Evolutionary conservation across 2,888 invertebrate species (phyloP).

Genomic region (Odontocolon sp.): DNA sequence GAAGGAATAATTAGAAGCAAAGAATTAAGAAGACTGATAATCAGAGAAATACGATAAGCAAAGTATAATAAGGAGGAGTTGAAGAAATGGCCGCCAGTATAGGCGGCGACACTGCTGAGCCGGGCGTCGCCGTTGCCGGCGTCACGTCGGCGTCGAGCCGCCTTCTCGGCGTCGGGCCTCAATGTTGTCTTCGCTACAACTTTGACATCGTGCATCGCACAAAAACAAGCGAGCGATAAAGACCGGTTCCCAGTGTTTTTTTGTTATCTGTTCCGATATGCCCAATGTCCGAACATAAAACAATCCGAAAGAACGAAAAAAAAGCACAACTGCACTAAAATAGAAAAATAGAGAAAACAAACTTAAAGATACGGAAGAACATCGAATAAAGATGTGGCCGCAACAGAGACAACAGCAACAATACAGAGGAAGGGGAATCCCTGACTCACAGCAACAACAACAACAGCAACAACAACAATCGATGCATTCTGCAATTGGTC

Average conservation of each 20-base stretch:
- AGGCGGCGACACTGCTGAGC: conserved; percentile 2
- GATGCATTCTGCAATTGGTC: conserved; percentile 55
- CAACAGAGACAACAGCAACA: conserved; percentile 63
- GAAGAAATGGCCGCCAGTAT: conserved; percentile 23
- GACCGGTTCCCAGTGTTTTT: not conserved
- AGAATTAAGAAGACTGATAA: not conserved
- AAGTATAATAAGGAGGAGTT: not conserved
- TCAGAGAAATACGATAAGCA: not conserved
- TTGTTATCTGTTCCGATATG: not conserved
- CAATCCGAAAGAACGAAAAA: not conserved
- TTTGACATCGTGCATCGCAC: not conserved
- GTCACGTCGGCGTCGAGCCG: conserved; percentile 2
- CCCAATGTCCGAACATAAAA: no score
- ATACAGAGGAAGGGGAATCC: conserved; percentile 55
- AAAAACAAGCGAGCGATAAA: not conserved
- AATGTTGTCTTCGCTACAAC: not conserved
- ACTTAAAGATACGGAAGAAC: not conserved
- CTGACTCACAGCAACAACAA: conserved; percentile 56
- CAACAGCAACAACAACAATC: conserved; percentile 60
- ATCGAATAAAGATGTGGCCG: conserved; percentile 67
- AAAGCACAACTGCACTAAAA: not conserved
- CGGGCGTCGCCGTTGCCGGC: conserved; percentile 6
- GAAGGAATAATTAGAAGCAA: not conserved
- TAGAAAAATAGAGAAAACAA: not conserved
- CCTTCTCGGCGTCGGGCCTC: not conserved